Evolutionary conservation across 1,140 invertebrate species (phyloP).

Genomic region (Antheraea mylitta): DNA sequence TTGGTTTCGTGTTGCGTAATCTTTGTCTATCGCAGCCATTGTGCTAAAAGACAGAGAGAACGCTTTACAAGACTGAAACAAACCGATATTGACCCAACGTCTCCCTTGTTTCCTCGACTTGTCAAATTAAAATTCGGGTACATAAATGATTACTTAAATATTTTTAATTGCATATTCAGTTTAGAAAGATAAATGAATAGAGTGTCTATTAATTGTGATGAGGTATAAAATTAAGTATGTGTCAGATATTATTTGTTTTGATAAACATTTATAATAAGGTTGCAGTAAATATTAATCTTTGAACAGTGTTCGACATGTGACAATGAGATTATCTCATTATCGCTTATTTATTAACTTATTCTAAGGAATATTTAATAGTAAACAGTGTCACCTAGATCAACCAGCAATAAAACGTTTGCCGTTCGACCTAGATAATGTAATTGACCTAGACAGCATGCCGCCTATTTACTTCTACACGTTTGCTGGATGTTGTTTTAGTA

Average conservation of each 20-base stretch:
- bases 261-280: not conserved
- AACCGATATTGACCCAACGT: too few relatives aligned
- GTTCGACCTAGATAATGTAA: slow-evolving; percentile 18
- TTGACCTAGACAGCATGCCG: slow-evolving; percentile 28
- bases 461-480: slow-evolving; percentile 7
- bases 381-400: slow-evolving; percentile 12
- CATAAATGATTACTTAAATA: too few relatives aligned
- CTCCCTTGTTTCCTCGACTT: too few relatives aligned
- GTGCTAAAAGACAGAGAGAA: too few relatives aligned
- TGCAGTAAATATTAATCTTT: slow-evolving; percentile 1
- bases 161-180: too few relatives aligned
- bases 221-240: not conserved
- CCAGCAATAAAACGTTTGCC: not conserved
- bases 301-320: slow-evolving; percentile 11
- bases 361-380: slow-evolving; percentile 2
- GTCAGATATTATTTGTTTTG: not conserved
- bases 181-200: too few relatives aligned
- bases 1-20: too few relatives aligned
- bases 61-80: too few relatives aligned
- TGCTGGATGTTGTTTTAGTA: slow-evolving; percentile 1
- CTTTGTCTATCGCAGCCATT: too few relatives aligned
- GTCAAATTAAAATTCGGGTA: too few relatives aligned
- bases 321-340: slow-evolving; percentile 18
- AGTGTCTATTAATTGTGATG: not conserved
- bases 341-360: slow-evolving; percentile 15